Percentiles rank a stretch among this genome's conserved stretches.
phyloP scores from a whole-genome alignment of 2,888 invertebrate species.

The Eilema caniola region DNA sequence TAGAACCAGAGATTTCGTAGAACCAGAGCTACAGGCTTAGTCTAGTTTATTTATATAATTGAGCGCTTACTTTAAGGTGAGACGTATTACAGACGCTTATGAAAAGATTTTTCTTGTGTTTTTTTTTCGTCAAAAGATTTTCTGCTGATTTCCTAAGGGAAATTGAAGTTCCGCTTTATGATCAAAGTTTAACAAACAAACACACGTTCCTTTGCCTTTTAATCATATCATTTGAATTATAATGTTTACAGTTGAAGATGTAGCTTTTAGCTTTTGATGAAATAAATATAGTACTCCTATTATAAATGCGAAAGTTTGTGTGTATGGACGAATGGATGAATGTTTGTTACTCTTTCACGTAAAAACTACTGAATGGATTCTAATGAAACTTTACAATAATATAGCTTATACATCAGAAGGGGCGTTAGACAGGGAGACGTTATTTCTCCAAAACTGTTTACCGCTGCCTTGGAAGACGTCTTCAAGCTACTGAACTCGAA shows the following conservation, averaged over 20 bases:
- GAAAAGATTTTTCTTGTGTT: not conserved
- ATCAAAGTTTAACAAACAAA: slow-evolving; percentile 10
- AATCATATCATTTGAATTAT: slow-evolving; percentile 5
- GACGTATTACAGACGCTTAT: not conserved
- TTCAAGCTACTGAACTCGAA: too few species aligned
- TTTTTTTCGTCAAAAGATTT: slow-evolving; percentile 1
- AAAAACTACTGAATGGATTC: too few species aligned
- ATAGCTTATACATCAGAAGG: too few species aligned
- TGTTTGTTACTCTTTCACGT: too few species aligned
- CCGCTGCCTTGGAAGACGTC: too few species aligned
- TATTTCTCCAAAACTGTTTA: too few species aligned
- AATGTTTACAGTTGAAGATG: not conserved
- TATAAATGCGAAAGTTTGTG: too few species aligned
- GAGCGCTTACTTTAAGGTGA: not conserved
- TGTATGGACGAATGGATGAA: too few species aligned
- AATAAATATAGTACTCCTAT: not conserved
- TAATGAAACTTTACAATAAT: too few species aligned
- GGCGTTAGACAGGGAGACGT: too few species aligned
- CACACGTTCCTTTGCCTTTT: slow-evolving; percentile 5
- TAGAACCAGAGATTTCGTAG: too few species aligned
- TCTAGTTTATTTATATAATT: not conserved
- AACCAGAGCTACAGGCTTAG: too few species aligned
- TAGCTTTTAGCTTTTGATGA: not conserved
- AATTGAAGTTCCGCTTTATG: slow-evolving; percentile 3
- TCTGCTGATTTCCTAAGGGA: slow-evolving; percentile 16